Evolutionary conservation across 2,797 vertebrate species (phyloP).

Genomic region (Sus cebifrons): DNA sequence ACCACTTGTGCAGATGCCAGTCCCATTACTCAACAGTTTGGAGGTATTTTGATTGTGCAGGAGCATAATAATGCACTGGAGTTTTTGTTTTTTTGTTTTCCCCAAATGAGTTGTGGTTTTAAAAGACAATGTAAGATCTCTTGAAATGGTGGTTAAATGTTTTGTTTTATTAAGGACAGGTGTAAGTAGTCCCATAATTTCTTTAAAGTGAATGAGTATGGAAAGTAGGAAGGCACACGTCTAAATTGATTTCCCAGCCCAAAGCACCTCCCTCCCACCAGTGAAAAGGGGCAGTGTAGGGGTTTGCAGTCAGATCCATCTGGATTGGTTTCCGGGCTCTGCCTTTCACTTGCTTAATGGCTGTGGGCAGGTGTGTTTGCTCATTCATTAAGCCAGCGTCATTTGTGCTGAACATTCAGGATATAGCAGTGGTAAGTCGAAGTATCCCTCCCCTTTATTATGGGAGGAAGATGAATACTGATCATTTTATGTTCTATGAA

Average conservation of each 20-base stretch:
- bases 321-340: slow-evolving; percentile 22
- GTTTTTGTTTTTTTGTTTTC: background rate
- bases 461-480: background rate
- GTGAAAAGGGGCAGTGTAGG: background rate
- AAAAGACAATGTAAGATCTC: background rate
- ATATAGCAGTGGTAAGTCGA: background rate
- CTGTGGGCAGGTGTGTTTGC: background rate
- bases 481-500: background rate
- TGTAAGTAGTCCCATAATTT: slow-evolving; percentile 7
- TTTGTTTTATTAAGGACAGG: background rate
- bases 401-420: background rate
- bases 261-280: background rate
- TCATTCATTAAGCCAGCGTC: slow-evolving; percentile 39
- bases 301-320: background rate
- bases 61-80: background rate
- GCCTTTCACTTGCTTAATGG: background rate
- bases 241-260: background rate
- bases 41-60: slow-evolving; percentile 44
- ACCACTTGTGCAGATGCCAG: background rate
- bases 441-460: background rate
- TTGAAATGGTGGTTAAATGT: slow-evolving; percentile 39
- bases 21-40: background rate
- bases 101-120: slow-evolving; percentile 18
- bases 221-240: background rate
- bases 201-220: slow-evolving; percentile 23